Evolutionary conservation across 2,797 vertebrate species (phyloP), one percentile per base, ranked within the genome.

Genomic region (Podarcis siculus): DNA sequence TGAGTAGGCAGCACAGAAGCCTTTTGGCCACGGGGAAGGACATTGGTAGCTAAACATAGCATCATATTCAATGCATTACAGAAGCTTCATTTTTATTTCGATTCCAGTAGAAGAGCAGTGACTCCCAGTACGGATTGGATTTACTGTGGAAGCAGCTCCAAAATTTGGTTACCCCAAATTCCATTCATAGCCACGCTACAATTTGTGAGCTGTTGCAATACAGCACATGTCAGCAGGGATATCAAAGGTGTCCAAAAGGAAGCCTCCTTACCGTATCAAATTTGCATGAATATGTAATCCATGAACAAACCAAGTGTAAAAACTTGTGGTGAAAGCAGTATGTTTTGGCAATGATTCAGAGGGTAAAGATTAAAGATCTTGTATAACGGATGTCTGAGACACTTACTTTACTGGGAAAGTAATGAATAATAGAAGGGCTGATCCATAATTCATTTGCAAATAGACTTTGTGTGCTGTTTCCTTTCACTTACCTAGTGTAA

Each of bases 231-330:
- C n/a, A 84, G 32, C 25, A 75, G n/a, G 82, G 39, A 83, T 55
- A 87, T 87, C 58, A 75, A 79, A 73, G 39, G 3, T 83, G 55
- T 72, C 64, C 9, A n/a, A 61, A 78, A 86, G 37, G 86, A 82
- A 78, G 13, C 58, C 39, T 61, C 64, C 7, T 42, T 27, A 79
- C 32, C 19, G 6, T 55, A 73, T 73, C 32, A 87, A 83, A 90
- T 87, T 67, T 87, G 85, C 85, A 90, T 84, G 85, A 79, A 75
- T 89, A 81, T 85, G 42, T 85, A 89, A 89, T 86, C 79, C 72
- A 82, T 82, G 82, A 84, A 61, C 58, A 42, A 69, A 85, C 82
- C 35, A 81, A 69, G 42, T 69, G 82, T 85, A 85, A 84, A 79
- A 73, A 49, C 27, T n/a, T 85, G 64, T 90, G 78, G 77, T 69